phyloP scores from a whole-genome alignment of 2,888 invertebrate genomes.

The Polydrusus tereticollis region DNA sequence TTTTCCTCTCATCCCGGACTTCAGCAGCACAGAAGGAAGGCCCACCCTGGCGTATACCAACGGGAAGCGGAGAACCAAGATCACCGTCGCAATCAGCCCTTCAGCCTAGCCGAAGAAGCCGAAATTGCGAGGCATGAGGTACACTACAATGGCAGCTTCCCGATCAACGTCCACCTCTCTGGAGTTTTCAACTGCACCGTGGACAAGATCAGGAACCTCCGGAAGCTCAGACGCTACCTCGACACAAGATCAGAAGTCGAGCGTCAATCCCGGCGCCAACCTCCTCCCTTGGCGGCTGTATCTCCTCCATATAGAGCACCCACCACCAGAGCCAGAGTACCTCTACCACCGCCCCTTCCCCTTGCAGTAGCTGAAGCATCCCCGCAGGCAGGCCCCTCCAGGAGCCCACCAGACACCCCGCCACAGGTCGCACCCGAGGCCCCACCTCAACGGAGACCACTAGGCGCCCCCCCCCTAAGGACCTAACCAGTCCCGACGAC shows the following conservation, averaged over 20 bases:
- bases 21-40: slow-evolving; percentile 1
- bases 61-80: not conserved
- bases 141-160: not conserved
- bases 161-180: not conserved
- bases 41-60: not conserved
- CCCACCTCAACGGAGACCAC: not conserved
- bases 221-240: not conserved
- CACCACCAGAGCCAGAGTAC: not conserved
- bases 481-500: not conserved
- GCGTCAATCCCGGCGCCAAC: not conserved
- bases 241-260: not conserved
- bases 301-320: not conserved
- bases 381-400: too few relatives aligned
- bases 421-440: not conserved
- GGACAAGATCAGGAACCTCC: not conserved
- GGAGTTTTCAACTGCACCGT: not conserved
- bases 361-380: not conserved
- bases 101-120: not conserved
- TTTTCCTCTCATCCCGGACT: not conserved
- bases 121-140: not conserved
- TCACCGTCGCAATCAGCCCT: not conserved
- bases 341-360: not conserved
- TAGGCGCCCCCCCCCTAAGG: too few relatives aligned
- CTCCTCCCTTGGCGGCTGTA: not conserved
- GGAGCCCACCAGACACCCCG: not conserved